Conservation (phyloP, 1,140 invertebrate genomes). For the Cydia strobilella region DNA sequence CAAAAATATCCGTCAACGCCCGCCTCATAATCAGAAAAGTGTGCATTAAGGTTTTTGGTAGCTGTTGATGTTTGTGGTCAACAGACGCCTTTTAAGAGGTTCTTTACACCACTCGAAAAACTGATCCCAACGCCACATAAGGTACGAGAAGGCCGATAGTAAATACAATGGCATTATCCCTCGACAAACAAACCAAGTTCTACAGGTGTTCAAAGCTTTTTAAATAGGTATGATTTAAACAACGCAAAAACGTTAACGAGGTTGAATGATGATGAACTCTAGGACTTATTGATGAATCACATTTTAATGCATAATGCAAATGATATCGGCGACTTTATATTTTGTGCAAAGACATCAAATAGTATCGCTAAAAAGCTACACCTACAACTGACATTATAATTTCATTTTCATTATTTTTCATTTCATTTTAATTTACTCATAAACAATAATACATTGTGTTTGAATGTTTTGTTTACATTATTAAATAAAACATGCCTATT, state of each 20-base stretch:
- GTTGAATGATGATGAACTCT: neutral
- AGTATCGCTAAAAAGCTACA: neutral
- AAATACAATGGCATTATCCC: conserved; percentile 2
- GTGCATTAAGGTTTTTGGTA: neutral
- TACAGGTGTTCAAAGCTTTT: conserved; percentile 1
- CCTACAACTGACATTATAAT: no score
- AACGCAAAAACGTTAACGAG: neutral
- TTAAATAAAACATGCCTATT: no score
- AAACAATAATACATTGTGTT: no score
- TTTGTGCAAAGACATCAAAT: neutral
- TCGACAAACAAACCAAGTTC: conserved; percentile 14
- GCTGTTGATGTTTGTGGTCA: conserved; percentile 1
- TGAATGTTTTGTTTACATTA: no score
- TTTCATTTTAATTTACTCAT: no score
- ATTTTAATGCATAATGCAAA: no score
- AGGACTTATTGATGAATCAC: neutral
- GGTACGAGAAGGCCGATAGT: conserved; percentile 8
- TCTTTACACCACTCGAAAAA: conserved; percentile 29
- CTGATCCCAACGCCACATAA: conserved; percentile 22
- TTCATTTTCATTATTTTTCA: no score
- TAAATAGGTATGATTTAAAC: neutral
- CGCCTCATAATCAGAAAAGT: neutral
- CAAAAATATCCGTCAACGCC: neutral
- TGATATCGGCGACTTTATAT: no score
- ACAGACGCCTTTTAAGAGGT: conserved; percentile 22